These are phyloP conservation scores for Artibeus lituratus DNA, from an alignment of 2,797 vertebrate genomes.

Conservation along the genomic window DNA sequence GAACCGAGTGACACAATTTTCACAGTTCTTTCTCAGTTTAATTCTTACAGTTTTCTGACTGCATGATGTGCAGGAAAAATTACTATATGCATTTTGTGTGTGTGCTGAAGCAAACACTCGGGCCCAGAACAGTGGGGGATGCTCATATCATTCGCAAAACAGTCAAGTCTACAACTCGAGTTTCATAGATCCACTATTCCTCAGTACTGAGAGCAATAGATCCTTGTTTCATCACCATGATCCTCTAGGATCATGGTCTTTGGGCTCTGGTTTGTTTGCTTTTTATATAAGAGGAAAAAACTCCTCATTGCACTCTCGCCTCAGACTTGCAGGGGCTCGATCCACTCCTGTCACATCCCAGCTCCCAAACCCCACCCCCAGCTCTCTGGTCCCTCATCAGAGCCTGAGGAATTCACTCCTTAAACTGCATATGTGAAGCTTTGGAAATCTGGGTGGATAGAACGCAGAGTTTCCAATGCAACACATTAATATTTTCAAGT, in stretches of 20 bases:
- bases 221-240: background rate
- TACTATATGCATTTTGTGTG: background rate
- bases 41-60: background rate
- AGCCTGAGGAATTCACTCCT: background rate
- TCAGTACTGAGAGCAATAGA: background rate
- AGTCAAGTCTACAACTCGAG: background rate
- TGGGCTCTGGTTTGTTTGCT: background rate
- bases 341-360: background rate
- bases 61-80: background rate
- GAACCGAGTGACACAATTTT: background rate
- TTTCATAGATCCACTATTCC: background rate
- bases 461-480: slow-evolving; percentile 34
- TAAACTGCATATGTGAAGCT: background rate
- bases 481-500: slow-evolving; percentile 56
- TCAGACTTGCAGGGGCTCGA: background rate
- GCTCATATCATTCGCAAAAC: background rate
- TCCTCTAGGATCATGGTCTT: background rate
- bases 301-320: background rate
- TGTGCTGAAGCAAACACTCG: background rate
- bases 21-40: background rate
- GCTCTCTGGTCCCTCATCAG: background rate
- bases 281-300: background rate
- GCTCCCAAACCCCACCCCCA: fast-evolving
- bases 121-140: background rate
- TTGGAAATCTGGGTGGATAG: slow-evolving; percentile 34